Percentiles rank a stretch among this genome's conserved stretches.
These are phyloP conservation scores for Brienomyrus brachyistius DNA, from an alignment of 2,113 vertebrate species.

Conservation along the genomic window DNA sequence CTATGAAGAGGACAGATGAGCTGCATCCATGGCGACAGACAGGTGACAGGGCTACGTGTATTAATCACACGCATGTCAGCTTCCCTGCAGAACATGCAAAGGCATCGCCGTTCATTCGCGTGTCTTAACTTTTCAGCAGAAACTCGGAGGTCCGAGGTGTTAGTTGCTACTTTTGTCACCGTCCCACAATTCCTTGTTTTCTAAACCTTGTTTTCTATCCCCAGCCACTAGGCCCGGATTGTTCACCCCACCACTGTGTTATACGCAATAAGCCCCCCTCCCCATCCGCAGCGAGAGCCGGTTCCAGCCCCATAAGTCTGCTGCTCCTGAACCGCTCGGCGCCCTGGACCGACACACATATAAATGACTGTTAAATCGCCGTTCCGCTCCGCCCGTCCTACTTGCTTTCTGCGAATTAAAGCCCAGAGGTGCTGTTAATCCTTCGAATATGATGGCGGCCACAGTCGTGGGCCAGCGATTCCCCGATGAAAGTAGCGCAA, in stretches of 20 bases:
- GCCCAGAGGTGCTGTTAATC: constrained; percentile 3
- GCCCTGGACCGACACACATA: background rate
- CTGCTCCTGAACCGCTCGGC: background rate
- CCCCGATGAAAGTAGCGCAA: background rate
- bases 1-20: background rate
- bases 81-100: background rate
- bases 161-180: background rate
- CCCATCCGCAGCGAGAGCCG: background rate
- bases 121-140: too few species aligned
- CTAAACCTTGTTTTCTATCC: background rate
- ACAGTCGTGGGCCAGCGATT: background rate
- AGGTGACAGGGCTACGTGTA: background rate
- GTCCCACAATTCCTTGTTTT: background rate
- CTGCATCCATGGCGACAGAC: background rate
- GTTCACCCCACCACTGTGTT: background rate
- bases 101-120: background rate
- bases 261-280: background rate
- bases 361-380: background rate
- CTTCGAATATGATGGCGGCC: background rate
- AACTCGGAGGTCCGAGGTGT: background rate
- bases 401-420: background rate
- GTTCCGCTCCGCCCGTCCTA: background rate
- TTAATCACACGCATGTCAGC: background rate
- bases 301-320: background rate
- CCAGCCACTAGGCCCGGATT: background rate